Evolutionary conservation across 1,140 invertebrate genomes (phyloP).

Genomic region (Drosophila tristis): DNA sequence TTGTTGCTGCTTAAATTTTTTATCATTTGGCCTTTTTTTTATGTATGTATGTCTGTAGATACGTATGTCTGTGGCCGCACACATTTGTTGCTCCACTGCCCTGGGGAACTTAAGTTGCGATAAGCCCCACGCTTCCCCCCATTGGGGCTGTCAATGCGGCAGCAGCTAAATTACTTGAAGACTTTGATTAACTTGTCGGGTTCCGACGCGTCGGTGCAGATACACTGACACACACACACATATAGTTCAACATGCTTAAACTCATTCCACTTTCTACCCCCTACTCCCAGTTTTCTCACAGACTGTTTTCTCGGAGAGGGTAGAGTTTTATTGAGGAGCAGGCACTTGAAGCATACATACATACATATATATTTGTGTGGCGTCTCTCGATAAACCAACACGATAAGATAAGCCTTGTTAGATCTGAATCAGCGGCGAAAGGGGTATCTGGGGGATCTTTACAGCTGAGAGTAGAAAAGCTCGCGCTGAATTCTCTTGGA

Average conservation of each 20-base stretch:
- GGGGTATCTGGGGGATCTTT: too few species aligned
- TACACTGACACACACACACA: background rate
- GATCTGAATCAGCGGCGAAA: too few species aligned
- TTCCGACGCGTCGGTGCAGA: background rate
- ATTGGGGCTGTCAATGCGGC: slow-evolving; percentile 9
- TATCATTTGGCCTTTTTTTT: slow-evolving; percentile 41
- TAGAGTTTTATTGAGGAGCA: too few species aligned
- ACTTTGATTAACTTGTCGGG: slow-evolving; percentile 39
- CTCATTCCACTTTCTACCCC: too few species aligned
- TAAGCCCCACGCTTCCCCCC: slow-evolving; percentile 40
- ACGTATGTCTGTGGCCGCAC: background rate
- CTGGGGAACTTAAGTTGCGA: slow-evolving; percentile 38
- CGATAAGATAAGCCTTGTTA: too few species aligned
- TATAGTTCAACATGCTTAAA: background rate
- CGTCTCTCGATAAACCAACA: too few species aligned
- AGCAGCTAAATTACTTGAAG: slow-evolving; percentile 18
- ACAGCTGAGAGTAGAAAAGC: too few species aligned
- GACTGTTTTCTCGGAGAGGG: too few species aligned
- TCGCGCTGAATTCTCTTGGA: too few species aligned
- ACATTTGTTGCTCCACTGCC: slow-evolving; percentile 35
- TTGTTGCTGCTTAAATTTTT: slow-evolving; percentile 22
- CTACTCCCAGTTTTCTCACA: too few species aligned
- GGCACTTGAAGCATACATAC: too few species aligned
- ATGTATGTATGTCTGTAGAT: background rate
- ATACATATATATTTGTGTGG: too few species aligned